Evolutionary conservation across 2,797 vertebrate genomes (phyloP), one percentile per base, ranked within the genome.

Genomic region (Anguilla megastoma): DNA sequence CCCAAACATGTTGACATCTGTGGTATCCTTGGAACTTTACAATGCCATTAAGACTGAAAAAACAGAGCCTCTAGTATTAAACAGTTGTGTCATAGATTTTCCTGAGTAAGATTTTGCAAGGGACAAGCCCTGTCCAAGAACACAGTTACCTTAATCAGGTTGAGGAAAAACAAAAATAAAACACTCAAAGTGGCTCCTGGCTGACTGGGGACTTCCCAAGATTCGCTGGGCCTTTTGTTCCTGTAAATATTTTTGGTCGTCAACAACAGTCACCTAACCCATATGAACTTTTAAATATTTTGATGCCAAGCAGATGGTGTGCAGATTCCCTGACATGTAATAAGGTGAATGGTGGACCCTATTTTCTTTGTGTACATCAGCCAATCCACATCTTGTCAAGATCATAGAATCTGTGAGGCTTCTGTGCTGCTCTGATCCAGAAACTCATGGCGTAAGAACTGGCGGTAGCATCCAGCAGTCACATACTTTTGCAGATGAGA

Each of bases 121-220:
- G 52, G 41, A 41, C 66, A 50, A 80, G 74, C 66, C 54, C 58
- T 16, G 54, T 63, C 63, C 69, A 85, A 63, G 80, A 86, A 41
- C 54, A 79, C 21, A 74, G 80, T 86, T 60, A 88, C 33, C 66
- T 45, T 54, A 66, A 88, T 85, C 83, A n/a, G 66, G 48, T 45
- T 60, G 16, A 24, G 71, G n/a, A 63, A 45, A 58, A 87, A 3
- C 27, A 69, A 10, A 27, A 63, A 36, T 21, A 85, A 60, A 56
- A 21, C 21, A 18, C 27, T 21, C 33, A 63, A 63, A 54, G 21
- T 48, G 54, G 74, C 69, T 63, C 85, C 45, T 60, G 52, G 88
- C 30, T 84, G 74, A 86, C 85, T 50, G 10, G 48, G 60, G 76
- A 88, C 85, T 85, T 88, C 88, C 45, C 74, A 83, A 16, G 76